Evolutionary conservation across 1,140 invertebrate genomes (phyloP).

Genomic region (Coptotermes formosanus): DNA sequence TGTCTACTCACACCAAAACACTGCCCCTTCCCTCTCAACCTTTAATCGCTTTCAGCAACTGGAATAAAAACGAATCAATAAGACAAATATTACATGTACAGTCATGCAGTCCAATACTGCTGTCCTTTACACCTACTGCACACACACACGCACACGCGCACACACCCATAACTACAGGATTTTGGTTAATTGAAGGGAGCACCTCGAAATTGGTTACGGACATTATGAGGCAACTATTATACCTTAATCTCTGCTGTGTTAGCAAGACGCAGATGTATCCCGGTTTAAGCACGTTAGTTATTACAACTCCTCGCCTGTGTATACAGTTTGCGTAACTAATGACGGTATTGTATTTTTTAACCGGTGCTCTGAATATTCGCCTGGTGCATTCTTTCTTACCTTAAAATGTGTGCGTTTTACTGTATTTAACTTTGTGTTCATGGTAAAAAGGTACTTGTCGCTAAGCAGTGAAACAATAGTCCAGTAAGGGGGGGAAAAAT

Average conservation of each 20-base stretch:
- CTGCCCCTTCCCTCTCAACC: neutral
- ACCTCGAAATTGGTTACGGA: neutral
- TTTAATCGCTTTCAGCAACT: neutral
- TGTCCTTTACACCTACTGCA: neutral
- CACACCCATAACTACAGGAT: neutral
- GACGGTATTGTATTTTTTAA: too few relatives aligned
- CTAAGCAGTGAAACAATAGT: too few relatives aligned
- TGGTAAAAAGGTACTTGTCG: too few relatives aligned
- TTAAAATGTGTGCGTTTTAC: too few relatives aligned
- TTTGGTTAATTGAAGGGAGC: neutral
- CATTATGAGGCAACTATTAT: neutral
- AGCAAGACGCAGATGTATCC: neutral
- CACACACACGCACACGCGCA: too few relatives aligned
- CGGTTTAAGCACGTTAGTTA: neutral
- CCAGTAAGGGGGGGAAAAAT: too few relatives aligned
- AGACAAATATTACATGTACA: neutral
- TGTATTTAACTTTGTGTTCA: too few relatives aligned
- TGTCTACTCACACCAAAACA: neutral
- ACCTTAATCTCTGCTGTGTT: neutral
- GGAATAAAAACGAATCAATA: conserved; percentile 3
- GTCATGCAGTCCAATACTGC: neutral
- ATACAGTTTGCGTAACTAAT: neutral
- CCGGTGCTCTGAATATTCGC: too few relatives aligned
- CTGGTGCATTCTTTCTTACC: too few relatives aligned
- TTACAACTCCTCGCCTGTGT: too few relatives aligned